These are phyloP conservation scores for Kuschelorhynchus macadamiae DNA, from an alignment of 2,888 invertebrate species.

Conservation along the genomic window DNA sequence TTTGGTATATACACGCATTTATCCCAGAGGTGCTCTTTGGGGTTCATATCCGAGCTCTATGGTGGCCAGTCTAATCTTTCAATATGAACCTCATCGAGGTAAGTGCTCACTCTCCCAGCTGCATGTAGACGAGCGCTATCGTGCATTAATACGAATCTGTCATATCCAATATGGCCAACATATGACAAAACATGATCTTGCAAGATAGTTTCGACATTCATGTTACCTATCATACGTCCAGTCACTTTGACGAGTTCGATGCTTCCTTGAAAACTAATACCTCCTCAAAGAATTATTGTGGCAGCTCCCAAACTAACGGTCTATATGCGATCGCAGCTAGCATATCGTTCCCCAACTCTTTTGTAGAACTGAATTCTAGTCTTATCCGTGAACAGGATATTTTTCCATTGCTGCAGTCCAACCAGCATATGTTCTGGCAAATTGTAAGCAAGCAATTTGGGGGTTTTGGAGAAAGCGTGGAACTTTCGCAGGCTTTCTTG, in stretches of 20 bases:
- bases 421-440: not conserved
- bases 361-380: not conserved
- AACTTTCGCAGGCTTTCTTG: not conserved
- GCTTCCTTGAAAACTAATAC: not conserved
- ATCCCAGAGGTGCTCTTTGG: slow-evolving; percentile 65
- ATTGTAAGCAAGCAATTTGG: not conserved
- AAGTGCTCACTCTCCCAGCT: not conserved
- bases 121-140: slow-evolving; percentile 16
- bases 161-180: not conserved
- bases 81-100: not conserved
- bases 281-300: not conserved
- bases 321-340: not conserved
- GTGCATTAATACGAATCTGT: slow-evolving; percentile 15
- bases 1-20: not conserved
- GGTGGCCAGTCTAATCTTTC: slow-evolving; percentile 10
- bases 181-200: slow-evolving; percentile 18
- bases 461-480: not conserved
- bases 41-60: slow-evolving; percentile 13
- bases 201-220: not conserved
- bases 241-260: too few species aligned
- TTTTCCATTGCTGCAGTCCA: not conserved
- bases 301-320: not conserved
- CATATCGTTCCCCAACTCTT: not conserved
- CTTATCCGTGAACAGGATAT: not conserved
- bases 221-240: not conserved